phyloP scores from a whole-genome alignment of 1,140 invertebrate genomes.

The Bombyx mori region ASM3026992v2 NC_085107.1:7767501-7768000 shows the following conservation, averaged over 20 bases:
- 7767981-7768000: too few species aligned
- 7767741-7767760: slow-evolving; percentile 42
- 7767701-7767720: slow-evolving; percentile 35
- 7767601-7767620: too few species aligned
- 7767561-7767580: slow-evolving; percentile 17
- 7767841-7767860: slow-evolving; percentile 6
- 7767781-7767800: slow-evolving; percentile 40
- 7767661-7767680: not conserved
- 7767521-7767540: slow-evolving; percentile 17
- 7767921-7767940: too few species aligned
- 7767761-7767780: slow-evolving; percentile 50
- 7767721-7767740: slow-evolving; percentile 35
- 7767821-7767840: slow-evolving; percentile 32
- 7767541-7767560: slow-evolving; percentile 12
- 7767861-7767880: too few species aligned
- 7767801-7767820: slow-evolving; percentile 32
- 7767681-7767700: slow-evolving; percentile 23
- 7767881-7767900: too few species aligned
- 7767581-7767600: not conserved
- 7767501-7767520: slow-evolving; percentile 8
- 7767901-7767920: too few species aligned
- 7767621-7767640: too few species aligned
- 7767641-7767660: not conserved
- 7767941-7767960: too few species aligned
- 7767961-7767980: too few species aligned